Conservation (phyloP, 2,797 vertebrate species). For the Micromesistius poutassou region DNA sequence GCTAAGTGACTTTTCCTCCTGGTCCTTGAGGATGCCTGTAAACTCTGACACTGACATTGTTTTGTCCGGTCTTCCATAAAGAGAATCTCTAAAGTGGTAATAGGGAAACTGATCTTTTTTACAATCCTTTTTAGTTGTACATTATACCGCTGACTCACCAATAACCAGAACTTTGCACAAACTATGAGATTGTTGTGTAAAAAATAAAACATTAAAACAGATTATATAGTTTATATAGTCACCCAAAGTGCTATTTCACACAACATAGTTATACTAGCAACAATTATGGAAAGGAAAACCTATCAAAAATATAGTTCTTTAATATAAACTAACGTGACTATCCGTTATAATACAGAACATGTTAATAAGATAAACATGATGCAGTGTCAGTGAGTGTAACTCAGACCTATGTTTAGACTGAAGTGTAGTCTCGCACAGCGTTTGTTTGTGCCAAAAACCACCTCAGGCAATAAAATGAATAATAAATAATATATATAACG, state of each 20-base stretch:
- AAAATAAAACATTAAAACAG: too few species aligned
- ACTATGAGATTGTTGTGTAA: constrained; percentile 25
- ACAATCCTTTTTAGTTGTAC: not conserved
- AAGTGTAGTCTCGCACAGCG: not conserved
- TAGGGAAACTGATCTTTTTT: too few species aligned
- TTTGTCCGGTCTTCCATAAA: too few species aligned
- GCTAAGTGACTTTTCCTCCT: too few species aligned
- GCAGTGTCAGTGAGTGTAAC: constrained; percentile 22
- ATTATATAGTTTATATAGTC: constrained; percentile 25
- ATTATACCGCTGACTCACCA: not conserved
- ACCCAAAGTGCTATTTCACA: not conserved
- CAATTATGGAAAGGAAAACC: constrained; percentile 33
- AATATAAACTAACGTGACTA: constrained; percentile 44
- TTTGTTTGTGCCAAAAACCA: not conserved
- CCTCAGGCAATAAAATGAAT: too few species aligned
- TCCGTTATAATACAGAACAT: constrained; percentile 33
- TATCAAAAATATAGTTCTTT: constrained; percentile 64
- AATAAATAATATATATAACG: not conserved
- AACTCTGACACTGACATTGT: too few species aligned
- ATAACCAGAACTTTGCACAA: constrained; percentile 19
- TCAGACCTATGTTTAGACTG: constrained; percentile 2
- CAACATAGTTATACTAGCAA: constrained; percentile 16
- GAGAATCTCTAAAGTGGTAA: too few species aligned
- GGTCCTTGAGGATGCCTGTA: too few species aligned
- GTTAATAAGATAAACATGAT: constrained; percentile 34